Evolutionary conservation across 2,888 invertebrate species (phyloP).

Genomic region (Netelia virgata): DNA sequence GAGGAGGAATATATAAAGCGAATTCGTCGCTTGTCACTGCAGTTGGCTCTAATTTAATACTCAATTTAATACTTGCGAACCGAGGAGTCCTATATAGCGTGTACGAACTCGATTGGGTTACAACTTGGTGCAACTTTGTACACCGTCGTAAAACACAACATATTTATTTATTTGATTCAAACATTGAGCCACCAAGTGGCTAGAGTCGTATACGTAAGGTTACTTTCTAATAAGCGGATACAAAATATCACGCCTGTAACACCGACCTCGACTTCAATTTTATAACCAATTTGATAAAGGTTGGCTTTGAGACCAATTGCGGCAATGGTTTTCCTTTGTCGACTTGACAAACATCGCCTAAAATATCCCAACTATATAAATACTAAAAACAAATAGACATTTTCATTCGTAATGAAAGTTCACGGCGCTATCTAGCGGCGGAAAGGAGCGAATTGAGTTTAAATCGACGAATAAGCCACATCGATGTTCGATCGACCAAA

Average conservation of each 20-base stretch:
- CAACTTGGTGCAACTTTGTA: conserved; percentile 43
- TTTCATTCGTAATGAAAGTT: too few species aligned
- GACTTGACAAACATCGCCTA: too few species aligned
- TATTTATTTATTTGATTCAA: conserved; percentile 33
- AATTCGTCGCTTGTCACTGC: conserved; percentile 55
- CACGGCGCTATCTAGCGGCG: too few species aligned
- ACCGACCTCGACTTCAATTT: neutral
- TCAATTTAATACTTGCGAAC: conserved; percentile 51
- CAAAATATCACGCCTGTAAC: neutral
- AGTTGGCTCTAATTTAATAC: conserved; percentile 52
- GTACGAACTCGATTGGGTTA: conserved; percentile 29
- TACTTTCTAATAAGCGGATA: neutral
- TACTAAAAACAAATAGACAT: too few species aligned
- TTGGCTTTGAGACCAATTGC: neutral
- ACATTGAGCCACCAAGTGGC: conserved; percentile 5
- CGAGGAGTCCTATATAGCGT: neutral
- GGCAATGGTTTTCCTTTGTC: neutral
- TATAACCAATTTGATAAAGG: neutral
- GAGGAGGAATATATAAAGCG: conserved; percentile 17
- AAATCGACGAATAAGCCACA: too few species aligned
- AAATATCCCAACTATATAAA: too few species aligned
- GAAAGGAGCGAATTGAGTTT: too few species aligned
- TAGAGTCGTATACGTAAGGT: neutral
- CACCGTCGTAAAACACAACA: conserved; percentile 24
- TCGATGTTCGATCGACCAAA: neutral